Conservation (phyloP, 2,113 vertebrate genomes). For the Polypterus senegalus region DNA sequence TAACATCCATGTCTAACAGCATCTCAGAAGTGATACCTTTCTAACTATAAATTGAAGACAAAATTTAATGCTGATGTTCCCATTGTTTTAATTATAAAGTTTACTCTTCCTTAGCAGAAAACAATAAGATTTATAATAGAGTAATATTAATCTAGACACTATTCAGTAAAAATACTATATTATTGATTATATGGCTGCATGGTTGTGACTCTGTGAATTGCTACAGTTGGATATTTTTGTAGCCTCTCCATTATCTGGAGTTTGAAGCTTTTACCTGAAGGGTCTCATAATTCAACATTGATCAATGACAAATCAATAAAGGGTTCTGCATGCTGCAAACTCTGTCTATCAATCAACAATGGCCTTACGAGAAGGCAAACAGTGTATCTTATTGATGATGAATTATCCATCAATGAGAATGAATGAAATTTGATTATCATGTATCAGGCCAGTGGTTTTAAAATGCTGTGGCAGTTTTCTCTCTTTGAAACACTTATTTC, state of each 20-base stretch:
- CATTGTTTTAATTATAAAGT: too few species aligned
- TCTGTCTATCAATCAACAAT: conserved; percentile 16
- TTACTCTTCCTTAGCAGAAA: too few species aligned
- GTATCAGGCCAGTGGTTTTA: not conserved
- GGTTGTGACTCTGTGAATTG: conserved; percentile 26
- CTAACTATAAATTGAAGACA: too few species aligned
- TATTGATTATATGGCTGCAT: conserved; percentile 30
- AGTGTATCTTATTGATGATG: conserved; percentile 12
- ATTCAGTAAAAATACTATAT: conserved; percentile 24
- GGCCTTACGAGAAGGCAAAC: conserved; percentile 16
- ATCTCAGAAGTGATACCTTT: too few species aligned
- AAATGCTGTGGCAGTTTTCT: conserved; percentile 3
- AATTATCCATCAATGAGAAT: conserved; percentile 18
- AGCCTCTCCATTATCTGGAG: conserved; percentile 35
- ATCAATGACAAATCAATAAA: conserved; percentile 39
- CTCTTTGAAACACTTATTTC: not conserved
- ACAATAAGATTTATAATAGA: too few species aligned
- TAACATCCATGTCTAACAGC: too few species aligned
- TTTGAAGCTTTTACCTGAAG: conserved; percentile 31
- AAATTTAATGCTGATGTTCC: too few species aligned
- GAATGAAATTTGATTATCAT: conserved; percentile 15
- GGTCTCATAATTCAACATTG: conserved; percentile 37
- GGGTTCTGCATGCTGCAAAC: conserved; percentile 24
- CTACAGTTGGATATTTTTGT: conserved; percentile 19
- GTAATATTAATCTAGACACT: not conserved